These are phyloP conservation scores for Tenualosa thibaudeaui DNA, from an alignment of 2,797 vertebrate genomes.

Conservation along the genomic window DNA sequence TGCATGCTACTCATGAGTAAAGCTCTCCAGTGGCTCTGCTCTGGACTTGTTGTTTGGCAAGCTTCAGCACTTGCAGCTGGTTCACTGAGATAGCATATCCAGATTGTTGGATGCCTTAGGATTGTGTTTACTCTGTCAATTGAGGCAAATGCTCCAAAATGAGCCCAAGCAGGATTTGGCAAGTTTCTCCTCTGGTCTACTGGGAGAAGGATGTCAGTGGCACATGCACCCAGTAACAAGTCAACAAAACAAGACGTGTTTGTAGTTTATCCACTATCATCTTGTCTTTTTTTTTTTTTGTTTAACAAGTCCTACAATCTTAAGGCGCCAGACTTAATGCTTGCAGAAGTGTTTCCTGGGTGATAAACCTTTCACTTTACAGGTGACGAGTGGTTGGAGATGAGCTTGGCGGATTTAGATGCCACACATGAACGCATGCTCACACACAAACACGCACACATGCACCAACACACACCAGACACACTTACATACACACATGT, in stretches of 20 bases:
- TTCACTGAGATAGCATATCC: neutral
- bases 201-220: constrained; percentile 20
- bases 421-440: constrained; percentile 5
- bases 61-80: neutral
- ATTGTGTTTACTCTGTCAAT: neutral
- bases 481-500: constrained; percentile 31
- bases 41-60: neutral
- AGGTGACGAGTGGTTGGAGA: constrained; percentile 63
- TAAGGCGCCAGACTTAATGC: constrained; percentile 59
- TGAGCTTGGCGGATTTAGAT: constrained; percentile 49
- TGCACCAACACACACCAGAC: neutral
- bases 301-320: constrained; percentile 57
- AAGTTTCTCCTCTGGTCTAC: constrained; percentile 24
- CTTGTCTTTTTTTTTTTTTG: constrained; percentile 32
- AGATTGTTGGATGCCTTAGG: neutral
- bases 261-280: constrained; percentile 54
- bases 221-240: constrained; percentile 39
- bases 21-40: neutral
- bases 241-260: constrained; percentile 58
- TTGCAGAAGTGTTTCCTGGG: constrained; percentile 73
- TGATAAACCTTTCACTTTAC: constrained; percentile 76
- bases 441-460: neutral
- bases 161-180: neutral
- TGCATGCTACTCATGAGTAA: neutral
- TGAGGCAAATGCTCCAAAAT: neutral